phyloP scores from a whole-genome alignment of 2,888 invertebrate genomes.

The Pristionchus fissidentatus region DNA sequence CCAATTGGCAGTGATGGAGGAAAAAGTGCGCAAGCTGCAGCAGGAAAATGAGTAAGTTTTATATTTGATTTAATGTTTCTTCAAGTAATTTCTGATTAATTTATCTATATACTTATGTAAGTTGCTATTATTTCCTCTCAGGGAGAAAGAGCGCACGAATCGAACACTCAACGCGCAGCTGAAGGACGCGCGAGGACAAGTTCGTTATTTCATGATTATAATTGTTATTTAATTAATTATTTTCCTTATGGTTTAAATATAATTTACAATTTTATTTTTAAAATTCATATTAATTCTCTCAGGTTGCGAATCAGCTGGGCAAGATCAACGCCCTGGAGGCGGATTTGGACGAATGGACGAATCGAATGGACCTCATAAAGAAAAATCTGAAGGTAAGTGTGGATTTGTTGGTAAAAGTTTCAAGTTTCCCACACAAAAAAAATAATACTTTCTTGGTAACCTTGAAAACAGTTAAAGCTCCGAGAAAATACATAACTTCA shows the following conservation, averaged over 20 bases:
- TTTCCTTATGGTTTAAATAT: neutral
- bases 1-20: neutral
- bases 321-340: slow-evolving; percentile 59
- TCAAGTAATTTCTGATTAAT: too few species aligned
- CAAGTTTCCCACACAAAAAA: neutral
- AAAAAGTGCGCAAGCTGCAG: neutral
- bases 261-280: neutral
- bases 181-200: slow-evolving; percentile 60
- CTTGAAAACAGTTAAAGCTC: neutral
- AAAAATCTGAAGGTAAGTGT: slow-evolving; percentile 57
- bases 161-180: slow-evolving; percentile 56
- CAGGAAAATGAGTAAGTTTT: slow-evolving; percentile 5
- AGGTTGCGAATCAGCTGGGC: slow-evolving; percentile 54
- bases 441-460: neutral
- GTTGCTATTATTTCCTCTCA: slow-evolving; percentile 36
- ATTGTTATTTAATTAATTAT: neutral
- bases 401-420: neutral
- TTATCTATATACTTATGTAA: too few species aligned
- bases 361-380: slow-evolving; percentile 58
- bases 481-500: neutral
- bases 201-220: slow-evolving; percentile 17
- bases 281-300: neutral
- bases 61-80: neutral
- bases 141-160: slow-evolving; percentile 53
- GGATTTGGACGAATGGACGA: slow-evolving; percentile 58